Evolutionary conservation across 2,113 vertebrate species (phyloP).

Genomic region (Pampusana beccarii): DNA sequence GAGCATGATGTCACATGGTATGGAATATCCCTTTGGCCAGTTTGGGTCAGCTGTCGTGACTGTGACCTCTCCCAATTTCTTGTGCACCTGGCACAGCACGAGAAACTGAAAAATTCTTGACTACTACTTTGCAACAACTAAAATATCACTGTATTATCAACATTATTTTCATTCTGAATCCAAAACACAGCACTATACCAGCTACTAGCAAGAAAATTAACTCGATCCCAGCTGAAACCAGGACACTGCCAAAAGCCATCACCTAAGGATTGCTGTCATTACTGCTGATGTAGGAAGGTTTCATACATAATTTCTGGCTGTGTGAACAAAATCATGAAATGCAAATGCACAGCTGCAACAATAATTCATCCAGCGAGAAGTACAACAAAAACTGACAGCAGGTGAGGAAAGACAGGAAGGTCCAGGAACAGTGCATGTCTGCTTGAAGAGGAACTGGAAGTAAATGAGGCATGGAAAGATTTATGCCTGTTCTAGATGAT

Average conservation of each 20-base stretch:
- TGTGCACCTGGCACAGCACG: too few relatives aligned
- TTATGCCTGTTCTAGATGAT: neutral
- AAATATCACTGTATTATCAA: too few relatives aligned
- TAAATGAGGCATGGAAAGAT: slow-evolving; percentile 9
- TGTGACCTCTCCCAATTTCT: too few relatives aligned
- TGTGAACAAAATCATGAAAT: neutral
- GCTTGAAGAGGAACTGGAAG: slow-evolving; percentile 40
- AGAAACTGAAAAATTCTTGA: too few relatives aligned
- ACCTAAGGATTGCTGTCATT: neutral
- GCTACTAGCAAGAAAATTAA: too few relatives aligned
- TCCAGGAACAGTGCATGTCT: neutral
- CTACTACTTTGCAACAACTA: too few relatives aligned
- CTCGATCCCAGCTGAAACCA: too few relatives aligned
- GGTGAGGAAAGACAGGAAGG: slow-evolving; percentile 25
- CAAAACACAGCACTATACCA: too few relatives aligned
- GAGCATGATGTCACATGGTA: too few relatives aligned
- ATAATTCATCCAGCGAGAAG: neutral
- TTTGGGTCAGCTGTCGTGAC: too few relatives aligned
- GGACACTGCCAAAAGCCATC: neutral
- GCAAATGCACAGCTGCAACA: slow-evolving; percentile 14
- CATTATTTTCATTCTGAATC: too few relatives aligned
- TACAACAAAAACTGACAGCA: neutral
- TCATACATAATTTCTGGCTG: neutral
- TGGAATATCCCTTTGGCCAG: too few relatives aligned
- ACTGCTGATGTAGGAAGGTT: neutral